Evolutionary conservation across 2,113 vertebrate species (phyloP), one percentile per base, ranked within the genome.

Genomic region (Dicentrarchus labrax): DNA sequence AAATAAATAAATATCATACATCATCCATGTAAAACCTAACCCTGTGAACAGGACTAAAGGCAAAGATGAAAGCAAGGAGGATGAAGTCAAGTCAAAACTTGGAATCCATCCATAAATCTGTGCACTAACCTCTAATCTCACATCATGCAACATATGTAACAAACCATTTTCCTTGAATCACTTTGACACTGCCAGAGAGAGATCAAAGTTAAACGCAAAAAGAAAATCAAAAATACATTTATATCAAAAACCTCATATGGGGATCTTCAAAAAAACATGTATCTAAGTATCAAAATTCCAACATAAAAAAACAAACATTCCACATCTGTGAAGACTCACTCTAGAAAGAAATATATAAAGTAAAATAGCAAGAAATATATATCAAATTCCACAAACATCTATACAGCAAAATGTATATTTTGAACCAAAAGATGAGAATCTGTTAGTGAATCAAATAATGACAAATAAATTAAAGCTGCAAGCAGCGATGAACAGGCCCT

Each of bases 61-160:
- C 17, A 75, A 78, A 78, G 72, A 78, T 84, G 53, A 81, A 84
- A 75, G 84, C 5, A 41, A 76, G 21, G 38, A 41, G 50, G 48
- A 38, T n/a, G 73, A 73, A 59, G 62, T 71, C 50, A 56, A 47
- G 65, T 75, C 53, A 74, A 64, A 84, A 56, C n/a, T 51, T 62
- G 47, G 11, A 82, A 60, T 71, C 48, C 15, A 56, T 74, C 50
- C 53, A 78, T 53, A 62, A 78, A 76, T 61, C 39, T 30, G 6
- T 39, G 39, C n/a, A 19, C 17, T 56, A 54, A 64, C 59, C 70
- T 83, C 11, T 70, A 15, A 72, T 67, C 53, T 68, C 39, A 24
- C 38, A 69, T 68, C 21, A 47, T 72, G 50, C 30, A 83, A 70
- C 38, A 66, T 21, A 57, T 72, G 53, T 22, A 59, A 36, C 22